Base-by-base conservation (phyloP, 2,888 invertebrate genomes). In the Myopa testacea region DNA sequence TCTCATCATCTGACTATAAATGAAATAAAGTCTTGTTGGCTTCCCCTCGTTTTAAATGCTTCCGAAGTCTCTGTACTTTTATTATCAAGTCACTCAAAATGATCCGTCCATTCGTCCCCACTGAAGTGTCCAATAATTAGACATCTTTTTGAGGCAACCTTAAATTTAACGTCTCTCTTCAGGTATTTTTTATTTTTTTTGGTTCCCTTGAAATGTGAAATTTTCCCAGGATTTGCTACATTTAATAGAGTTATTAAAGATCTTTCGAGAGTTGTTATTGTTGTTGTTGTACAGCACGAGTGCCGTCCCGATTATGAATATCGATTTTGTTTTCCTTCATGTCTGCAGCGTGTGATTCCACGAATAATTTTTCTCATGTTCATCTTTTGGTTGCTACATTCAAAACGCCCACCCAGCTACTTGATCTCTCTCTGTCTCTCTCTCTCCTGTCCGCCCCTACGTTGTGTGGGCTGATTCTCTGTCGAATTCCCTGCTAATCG, bases 401-500 rank as follows among this genome's bases (percentile, higher is more conserved):
- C 50, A 19, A 19, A 10, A 75, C 75, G 68, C 75, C 75, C 40
- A 68, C 45, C 45, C 45, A 45, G 10, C 45, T 45, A 45, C 45
- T 45, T 45, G 7, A 45, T 45, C 10, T n/a, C n/a, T 4, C 26
- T 19, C 26, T n/a, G 2, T 10, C 19, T n/a, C 8, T 10, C 10
- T 26, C 7, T 26, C 26, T 26, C 19, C 26, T 62, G 5, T n/a
- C 62, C 19, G 19, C 26, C 26, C 26, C 26, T 26, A 26, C 26
- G 77, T 78, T 70, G 4, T 16, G 37, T 26, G 76, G 76, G 71
- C 16, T 68, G 26, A 60, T 26, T 74, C 76, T 70, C 58, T 77
- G 76, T 79, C 62, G 68, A 73, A 74, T 73, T 77, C 70, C 78
- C 63, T 78, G 78, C 80, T 79, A 82, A 82, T 81, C 80, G 80